Evolutionary conservation across 2,888 invertebrate species (phyloP).

Genomic region (Caenorhabditis becei): DNA sequence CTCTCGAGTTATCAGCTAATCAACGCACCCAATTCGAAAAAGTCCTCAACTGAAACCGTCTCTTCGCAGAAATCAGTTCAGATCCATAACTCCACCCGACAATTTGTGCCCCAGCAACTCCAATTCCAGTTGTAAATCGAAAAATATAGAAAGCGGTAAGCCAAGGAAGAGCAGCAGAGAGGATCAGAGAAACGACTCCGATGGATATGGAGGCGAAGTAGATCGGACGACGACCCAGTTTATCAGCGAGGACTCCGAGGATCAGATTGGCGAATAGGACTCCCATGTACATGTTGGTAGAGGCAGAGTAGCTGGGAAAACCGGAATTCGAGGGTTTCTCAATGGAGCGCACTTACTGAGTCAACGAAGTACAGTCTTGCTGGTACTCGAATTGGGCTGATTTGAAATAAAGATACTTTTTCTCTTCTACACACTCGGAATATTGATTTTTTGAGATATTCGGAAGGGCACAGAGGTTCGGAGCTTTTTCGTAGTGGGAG

Average conservation of each 20-base stretch:
- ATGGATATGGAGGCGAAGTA: constrained; percentile 40
- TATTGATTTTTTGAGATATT: constrained; percentile 18
- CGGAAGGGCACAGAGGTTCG: constrained; percentile 25
- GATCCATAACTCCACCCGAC: constrained; percentile 64
- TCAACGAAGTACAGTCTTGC: constrained; percentile 49
- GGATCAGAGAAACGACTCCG: constrained; percentile 39
- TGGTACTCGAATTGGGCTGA: constrained; percentile 61
- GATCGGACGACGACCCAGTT: constrained; percentile 51
- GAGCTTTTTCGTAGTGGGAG: constrained; percentile 29
- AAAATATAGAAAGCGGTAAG: constrained; percentile 51
- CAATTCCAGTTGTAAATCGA: constrained; percentile 50
- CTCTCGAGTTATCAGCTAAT: no score
- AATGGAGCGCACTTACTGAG: constrained; percentile 18
- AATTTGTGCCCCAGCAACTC: constrained; percentile 46
- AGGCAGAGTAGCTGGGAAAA: constrained; percentile 43
- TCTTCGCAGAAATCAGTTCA: constrained; percentile 50
- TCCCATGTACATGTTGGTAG: constrained; percentile 48
- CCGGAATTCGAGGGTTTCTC: background rate
- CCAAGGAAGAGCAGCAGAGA: constrained; percentile 36
- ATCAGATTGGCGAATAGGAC: constrained; percentile 47
- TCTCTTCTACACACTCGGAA: constrained; percentile 44
- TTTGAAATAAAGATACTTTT: constrained; percentile 39
- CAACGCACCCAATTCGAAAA: constrained; percentile 56
- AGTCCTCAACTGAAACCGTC: constrained; percentile 52
- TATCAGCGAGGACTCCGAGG: constrained; percentile 48